Conservation (phyloP, 2,113 vertebrate species). For the Puma concolor region DNA sequence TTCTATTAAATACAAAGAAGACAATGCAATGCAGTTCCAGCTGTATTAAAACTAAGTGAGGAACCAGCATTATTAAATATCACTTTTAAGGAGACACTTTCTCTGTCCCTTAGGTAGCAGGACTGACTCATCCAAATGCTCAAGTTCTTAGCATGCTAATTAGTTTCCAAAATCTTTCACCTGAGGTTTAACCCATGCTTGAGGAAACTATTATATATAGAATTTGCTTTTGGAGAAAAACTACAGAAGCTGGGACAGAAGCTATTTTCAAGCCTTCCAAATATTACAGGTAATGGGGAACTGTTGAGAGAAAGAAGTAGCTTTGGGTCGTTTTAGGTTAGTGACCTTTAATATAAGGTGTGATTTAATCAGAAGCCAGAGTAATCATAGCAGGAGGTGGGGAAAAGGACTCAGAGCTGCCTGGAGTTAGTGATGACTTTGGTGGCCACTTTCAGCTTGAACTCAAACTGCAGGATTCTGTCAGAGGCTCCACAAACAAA, state of each 20-base stretch:
- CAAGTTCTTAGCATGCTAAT: conserved; percentile 62
- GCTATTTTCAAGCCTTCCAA: conserved; percentile 70
- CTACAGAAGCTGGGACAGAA: conserved; percentile 52
- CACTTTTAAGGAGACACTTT: neutral
- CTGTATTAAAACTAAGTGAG: conserved; percentile 45
- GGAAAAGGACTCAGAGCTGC: conserved; percentile 66
- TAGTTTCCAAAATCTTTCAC: conserved; percentile 69
- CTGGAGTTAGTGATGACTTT: neutral
- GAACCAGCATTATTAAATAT: neutral
- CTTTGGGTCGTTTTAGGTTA: conserved; percentile 78
- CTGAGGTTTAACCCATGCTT: conserved; percentile 44
- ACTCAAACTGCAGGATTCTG: conserved; percentile 58
- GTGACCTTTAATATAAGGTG: conserved; percentile 75
- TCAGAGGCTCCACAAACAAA: conserved; percentile 75
- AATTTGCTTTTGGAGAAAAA: conserved; percentile 74
- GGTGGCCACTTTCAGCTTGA: conserved; percentile 57
- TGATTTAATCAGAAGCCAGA: conserved; percentile 72
- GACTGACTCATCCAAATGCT: conserved; percentile 51
- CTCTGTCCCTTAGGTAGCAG: conserved; percentile 51
- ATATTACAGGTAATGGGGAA: conserved; percentile 63
- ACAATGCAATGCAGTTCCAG: neutral
- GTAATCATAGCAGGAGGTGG: conserved; percentile 76
- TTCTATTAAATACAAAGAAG: conserved; percentile 53
- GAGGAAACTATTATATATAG: conserved; percentile 64
- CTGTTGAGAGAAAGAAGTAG: conserved; percentile 63